phyloP scores from a whole-genome alignment of 2,113 vertebrate genomes.

The Mesoclemmys tuberculata region DNA sequence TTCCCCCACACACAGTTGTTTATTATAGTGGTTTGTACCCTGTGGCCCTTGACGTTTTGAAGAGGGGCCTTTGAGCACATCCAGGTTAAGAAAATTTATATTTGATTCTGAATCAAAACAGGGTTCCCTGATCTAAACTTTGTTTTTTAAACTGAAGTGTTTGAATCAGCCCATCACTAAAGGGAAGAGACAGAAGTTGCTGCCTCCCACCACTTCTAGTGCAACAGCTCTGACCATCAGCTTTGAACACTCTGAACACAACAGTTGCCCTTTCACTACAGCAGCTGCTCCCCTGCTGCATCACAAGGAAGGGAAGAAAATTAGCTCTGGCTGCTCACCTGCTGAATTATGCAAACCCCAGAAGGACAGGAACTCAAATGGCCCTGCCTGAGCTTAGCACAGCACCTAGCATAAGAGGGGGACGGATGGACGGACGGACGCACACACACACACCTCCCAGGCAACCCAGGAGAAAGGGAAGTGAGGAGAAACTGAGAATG shows the following conservation, averaged over 20 bases:
- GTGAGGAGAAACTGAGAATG: background rate
- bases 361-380: background rate
- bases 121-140: slow-evolving; percentile 15
- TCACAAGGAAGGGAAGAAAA: too few species aligned
- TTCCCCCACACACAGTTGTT: fast-evolving
- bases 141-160: background rate
- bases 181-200: background rate
- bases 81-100: background rate
- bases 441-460: background rate
- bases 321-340: too few species aligned
- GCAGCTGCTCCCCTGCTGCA: background rate
- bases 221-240: background rate
- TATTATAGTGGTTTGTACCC: background rate
- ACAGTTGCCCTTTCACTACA: background rate
- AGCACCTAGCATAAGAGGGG: background rate
- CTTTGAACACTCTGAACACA: background rate
- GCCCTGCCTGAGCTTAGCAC: background rate
- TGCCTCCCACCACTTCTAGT: background rate
- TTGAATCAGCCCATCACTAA: slow-evolving; percentile 5
- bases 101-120: slow-evolving; percentile 1
- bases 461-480: background rate
- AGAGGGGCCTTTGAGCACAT: background rate
- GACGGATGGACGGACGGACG: too few species aligned
- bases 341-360: too few species aligned
- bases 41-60: background rate